phyloP scores from a whole-genome alignment of 23 tunicate species.

The Pegea sp. region DNA sequence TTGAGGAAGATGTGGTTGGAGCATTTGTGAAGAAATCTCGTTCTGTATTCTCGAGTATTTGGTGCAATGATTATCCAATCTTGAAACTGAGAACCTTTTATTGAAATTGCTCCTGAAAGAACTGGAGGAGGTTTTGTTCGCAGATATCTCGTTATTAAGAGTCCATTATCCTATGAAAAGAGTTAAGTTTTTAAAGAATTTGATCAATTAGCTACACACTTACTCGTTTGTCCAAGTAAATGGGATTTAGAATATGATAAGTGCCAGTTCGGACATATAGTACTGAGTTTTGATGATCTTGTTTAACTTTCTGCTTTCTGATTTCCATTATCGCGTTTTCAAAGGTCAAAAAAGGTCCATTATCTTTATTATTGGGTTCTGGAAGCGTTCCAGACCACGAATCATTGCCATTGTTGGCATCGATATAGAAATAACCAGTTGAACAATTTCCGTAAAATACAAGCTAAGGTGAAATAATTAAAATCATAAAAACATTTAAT shows the following conservation, averaged over 20 bases:
- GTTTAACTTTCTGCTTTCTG: background rate
- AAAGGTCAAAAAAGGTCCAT: conserved; percentile 5
- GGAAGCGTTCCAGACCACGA: background rate
- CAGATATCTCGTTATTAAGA: background rate
- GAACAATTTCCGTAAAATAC: too few species aligned
- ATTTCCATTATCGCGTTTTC: conserved; percentile 1
- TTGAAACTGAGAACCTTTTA: background rate
- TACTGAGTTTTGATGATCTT: background rate
- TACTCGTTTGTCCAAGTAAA: background rate
- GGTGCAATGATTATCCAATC: background rate
- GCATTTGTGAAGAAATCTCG: conserved; percentile 1
- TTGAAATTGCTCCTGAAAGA: conserved; percentile 1
- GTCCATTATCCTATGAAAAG: background rate
- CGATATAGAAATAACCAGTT: background rate
- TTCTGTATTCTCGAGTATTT: background rate
- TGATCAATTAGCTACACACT: too few species aligned
- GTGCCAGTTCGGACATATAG: conserved; percentile 1
- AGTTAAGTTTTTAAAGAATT: too few species aligned
- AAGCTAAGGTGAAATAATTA: too few species aligned
- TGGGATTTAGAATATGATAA: background rate
- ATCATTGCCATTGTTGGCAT: conserved; percentile 3
- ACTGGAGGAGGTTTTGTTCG: background rate
- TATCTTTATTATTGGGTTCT: background rate
- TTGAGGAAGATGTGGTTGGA: conserved; percentile 5
- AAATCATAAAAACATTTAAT: too few species aligned